A percentile compares a stretch with the other conserved stretches of the same genome.
phyloP scores from a whole-genome alignment of 2,113 vertebrate genomes.

The Sinocyclocheilus anshuiensis region DNA sequence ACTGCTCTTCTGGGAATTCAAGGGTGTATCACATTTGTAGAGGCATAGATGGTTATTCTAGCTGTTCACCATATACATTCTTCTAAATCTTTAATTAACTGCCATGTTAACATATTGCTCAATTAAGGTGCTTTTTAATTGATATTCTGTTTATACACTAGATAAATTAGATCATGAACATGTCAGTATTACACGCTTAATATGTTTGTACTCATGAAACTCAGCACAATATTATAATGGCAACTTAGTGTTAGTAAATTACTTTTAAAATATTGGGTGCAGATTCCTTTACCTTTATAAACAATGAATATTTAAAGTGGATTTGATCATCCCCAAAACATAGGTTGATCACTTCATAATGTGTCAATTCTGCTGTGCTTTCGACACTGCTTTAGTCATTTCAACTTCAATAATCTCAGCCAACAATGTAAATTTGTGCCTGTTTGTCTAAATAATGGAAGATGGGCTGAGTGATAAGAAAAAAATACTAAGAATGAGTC shows the following conservation, averaged over 20 bases:
- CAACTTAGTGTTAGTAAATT: background rate
- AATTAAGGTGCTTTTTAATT: background rate
- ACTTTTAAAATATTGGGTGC: background rate
- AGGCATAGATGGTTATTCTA: background rate
- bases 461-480: no score
- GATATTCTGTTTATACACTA: background rate
- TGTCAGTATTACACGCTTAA: background rate
- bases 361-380: no score
- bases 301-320: background rate
- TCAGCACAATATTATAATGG: background rate
- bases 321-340: no score
- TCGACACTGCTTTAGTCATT: no score
- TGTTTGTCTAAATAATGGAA: no score
- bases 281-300: background rate
- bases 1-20: constrained; percentile 27
- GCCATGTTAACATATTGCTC: constrained; percentile 2
- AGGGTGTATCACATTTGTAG: constrained; percentile 17
- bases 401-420: no score
- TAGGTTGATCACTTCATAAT: no score
- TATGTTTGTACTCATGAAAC: background rate
- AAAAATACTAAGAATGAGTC: no score
- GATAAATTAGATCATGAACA: constrained; percentile 27
- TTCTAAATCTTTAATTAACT: constrained; percentile 29
- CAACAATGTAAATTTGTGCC: no score
- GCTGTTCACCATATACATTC: background rate